Base-by-base conservation (phyloP, 2,797 vertebrate genomes). In the Petrocephalus schoutedeni region DNA sequence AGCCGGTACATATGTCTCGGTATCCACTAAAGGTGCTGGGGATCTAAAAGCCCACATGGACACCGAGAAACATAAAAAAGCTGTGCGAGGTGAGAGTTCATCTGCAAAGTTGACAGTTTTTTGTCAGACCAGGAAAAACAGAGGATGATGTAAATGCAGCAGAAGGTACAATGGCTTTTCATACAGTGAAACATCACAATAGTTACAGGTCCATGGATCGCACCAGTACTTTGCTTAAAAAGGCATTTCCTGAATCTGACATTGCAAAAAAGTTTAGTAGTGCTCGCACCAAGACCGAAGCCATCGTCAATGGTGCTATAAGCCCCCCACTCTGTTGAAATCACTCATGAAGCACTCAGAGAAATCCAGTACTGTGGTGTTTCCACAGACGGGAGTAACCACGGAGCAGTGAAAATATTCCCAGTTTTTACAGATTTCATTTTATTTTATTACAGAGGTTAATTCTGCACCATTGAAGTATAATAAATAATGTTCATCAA, bases 201-300 rank as follows among this genome's bases (percentile, higher is more conserved):
- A 90, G 86, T 14, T 87, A 90, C 57, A 86, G 86, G 8, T 87
- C 88, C 58, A 87, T 87, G 86, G 88, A 87, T 8, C 87, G 89
- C 82, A 87, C 64, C 54, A 16, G 54, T 56, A 21, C 36, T 9
- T 86, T 67, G 32, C 64, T 77, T 80, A 88, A 77, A 57, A 88
- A 86, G 84, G n/a, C 61, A 53, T 87, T 88, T 41, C 21, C 85
- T 36, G 85, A 88, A 21, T 85, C 28, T 28, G 28, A 28, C 28
- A 28, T 28, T 28, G 28, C 28, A 28, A 28, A 74, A 59, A 89
- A 53, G 90, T 87, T 91, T 71, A 23, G 88, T n/a, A n/a, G n/a
- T n/a, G n/a, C n/a, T n/a, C n/a, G n/a, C n/a, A n/a, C n/a, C n/a
- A n/a, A n/a, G n/a, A n/a, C n/a, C n/a, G n/a, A n/a, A n/a, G 28